Base-by-base conservation (phyloP, 2,888 invertebrate genomes). In the Sinopyrophorus schimmeli region DNA sequence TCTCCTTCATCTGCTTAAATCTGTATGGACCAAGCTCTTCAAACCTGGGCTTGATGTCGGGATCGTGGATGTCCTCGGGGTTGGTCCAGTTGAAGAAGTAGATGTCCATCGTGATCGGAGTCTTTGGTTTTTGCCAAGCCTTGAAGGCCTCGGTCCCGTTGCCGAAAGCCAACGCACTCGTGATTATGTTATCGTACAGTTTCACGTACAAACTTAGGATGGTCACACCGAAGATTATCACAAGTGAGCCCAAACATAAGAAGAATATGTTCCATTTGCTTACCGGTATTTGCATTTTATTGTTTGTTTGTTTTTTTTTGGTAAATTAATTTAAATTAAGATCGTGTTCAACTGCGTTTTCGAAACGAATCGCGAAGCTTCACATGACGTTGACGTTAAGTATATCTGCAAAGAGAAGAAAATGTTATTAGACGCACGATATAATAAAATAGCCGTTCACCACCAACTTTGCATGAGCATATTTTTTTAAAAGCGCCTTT, bases 1-100 rank as follows among this genome's bases (percentile, higher is more conserved):
- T 89, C 39, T 83, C 79, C 2, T 83, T 80, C 12, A 77, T 72
- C 68, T 89, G 88, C 1, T 79, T 81, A 65, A 77, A 86, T 3
- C 81, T 76, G 68, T 84, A 86, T 0, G 86, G 86, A 15, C 85
- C 85, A 42, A 78, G 59, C 63, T 79, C 74, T 39, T 76, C 70
- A 18, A 84, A 71, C 32, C 73, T 76, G 4, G 83, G 83, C 57
- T 83, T 83, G 1, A 71, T 70, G n/a, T 74, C 75, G 9, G 47
- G 23, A 12, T 78, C 76, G 0, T 77, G 76, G 18, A 82, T 78
- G 34, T 80, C 77, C 7, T 85, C 78, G 0, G 69, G 60, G 54
- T 72, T 72, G 1, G 72, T 72, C 71, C 72, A 72, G 51, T 72
- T 72, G 55, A 70, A 71, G 14, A 72, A 43, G 49, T 68, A 72